A percentile compares a stretch with the other conserved stretches of the same genome.
phyloP scores from a whole-genome alignment of 2,113 vertebrate genomes.

The Barbus barbus region DNA sequence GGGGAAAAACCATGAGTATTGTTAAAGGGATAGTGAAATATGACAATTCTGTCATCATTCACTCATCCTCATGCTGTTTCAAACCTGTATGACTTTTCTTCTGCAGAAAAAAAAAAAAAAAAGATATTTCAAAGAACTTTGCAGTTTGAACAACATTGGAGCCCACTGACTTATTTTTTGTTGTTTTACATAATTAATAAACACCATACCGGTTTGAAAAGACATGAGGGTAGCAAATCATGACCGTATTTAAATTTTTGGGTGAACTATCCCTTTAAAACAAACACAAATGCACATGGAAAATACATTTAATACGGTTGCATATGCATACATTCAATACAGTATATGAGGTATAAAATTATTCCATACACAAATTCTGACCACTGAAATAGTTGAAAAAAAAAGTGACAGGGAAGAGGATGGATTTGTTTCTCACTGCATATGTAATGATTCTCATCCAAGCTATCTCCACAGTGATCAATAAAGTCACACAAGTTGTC shows the following conservation, averaged over 20 bases:
- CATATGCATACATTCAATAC: background rate
- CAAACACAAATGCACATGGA: background rate
- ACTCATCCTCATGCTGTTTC: background rate
- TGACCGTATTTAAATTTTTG: background rate
- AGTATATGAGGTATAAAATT: background rate
- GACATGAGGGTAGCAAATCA: background rate
- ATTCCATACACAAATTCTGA: slow-evolving; percentile 14
- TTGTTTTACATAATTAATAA: no score
- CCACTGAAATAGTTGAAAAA: background rate
- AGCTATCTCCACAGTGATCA: slow-evolving; percentile 86
- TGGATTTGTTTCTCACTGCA: slow-evolving; percentile 81
- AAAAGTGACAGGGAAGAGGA: slow-evolving; percentile 8
- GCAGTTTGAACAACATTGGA: background rate
- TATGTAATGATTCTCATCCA: slow-evolving; percentile 82
- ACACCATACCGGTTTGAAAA: background rate
- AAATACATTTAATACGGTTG: background rate
- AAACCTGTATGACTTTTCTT: background rate
- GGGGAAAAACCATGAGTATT: slow-evolving; percentile 26
- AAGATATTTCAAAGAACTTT: background rate
- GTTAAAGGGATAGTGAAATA: background rate
- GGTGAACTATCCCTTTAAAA: background rate
- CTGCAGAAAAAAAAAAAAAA: background rate
- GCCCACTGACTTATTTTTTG: background rate
- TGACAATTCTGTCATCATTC: background rate
- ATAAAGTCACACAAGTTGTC: slow-evolving; percentile 90